Conservation (phyloP, 2,113 vertebrate species). For the Rissa tridactyla region DNA sequence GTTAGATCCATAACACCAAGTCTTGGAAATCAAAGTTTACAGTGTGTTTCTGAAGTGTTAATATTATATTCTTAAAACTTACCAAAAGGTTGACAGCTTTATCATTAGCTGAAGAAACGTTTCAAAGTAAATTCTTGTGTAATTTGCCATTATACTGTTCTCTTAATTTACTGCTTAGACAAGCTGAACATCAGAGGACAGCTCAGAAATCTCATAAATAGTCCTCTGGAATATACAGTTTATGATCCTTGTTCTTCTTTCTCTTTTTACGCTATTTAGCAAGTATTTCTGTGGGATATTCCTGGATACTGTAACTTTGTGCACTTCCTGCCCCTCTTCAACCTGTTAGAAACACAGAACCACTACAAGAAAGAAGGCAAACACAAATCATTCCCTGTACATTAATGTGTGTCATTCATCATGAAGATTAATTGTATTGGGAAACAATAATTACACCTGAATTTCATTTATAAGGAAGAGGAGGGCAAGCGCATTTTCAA, state of each 20-base stretch:
- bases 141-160: slow-evolving; percentile 57
- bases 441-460: not conserved
- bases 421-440: slow-evolving; percentile 57
- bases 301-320: slow-evolving; percentile 67
- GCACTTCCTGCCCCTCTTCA: not conserved
- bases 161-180: slow-evolving; percentile 67
- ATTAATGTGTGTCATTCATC: slow-evolving; percentile 57
- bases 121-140: slow-evolving; percentile 46
- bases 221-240: slow-evolving; percentile 62
- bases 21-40: not conserved
- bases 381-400: slow-evolving; percentile 33
- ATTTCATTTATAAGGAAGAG: not conserved
- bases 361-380: slow-evolving; percentile 25
- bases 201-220: slow-evolving; percentile 60
- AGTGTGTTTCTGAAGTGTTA: not conserved
- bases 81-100: not conserved
- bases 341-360: slow-evolving; percentile 6
- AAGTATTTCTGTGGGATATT: slow-evolving; percentile 60
- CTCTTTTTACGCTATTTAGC: slow-evolving; percentile 66
- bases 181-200: slow-evolving; percentile 60
- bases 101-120: not conserved
- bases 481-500: not conserved
- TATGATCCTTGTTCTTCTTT: slow-evolving; percentile 53
- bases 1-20: not conserved
- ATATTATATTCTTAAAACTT: not conserved